Evolutionary conservation across 2,113 vertebrate genomes (phyloP).

Genomic region (Opisthocomus hoazin): DNA sequence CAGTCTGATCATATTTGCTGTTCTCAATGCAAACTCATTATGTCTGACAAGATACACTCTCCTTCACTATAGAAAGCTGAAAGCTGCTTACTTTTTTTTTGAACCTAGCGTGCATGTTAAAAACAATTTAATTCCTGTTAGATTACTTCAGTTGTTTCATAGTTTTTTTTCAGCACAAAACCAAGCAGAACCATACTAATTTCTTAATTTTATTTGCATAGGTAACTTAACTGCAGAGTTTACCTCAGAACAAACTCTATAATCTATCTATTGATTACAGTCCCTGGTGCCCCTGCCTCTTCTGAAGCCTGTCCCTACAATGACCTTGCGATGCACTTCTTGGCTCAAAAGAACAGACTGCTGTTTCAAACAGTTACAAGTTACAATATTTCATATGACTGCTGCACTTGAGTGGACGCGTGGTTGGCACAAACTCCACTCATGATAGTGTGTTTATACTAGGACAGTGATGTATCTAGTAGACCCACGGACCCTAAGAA

Average conservation of each 20-base stretch:
- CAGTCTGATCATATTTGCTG: not conserved
- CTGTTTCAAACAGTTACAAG: not conserved
- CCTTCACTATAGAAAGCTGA: not conserved
- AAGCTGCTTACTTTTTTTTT: not conserved
- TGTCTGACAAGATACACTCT: not conserved
- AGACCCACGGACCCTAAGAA: not conserved
- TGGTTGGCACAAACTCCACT: not conserved
- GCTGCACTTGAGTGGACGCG: not conserved
- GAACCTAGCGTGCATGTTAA: not conserved
- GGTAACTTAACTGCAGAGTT: not conserved
- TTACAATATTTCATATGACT: not conserved
- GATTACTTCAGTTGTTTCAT: not conserved
- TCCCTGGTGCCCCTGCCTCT: not conserved
- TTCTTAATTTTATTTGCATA: not conserved
- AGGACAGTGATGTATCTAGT: not conserved
- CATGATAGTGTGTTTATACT: rapidly evolving
- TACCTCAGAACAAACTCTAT: not conserved
- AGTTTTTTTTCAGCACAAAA: not conserved
- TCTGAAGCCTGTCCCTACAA: not conserved
- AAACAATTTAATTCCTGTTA: not conserved
- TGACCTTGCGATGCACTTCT: not conserved
- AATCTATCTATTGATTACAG: not conserved
- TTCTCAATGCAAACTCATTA: not conserved
- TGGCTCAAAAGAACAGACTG: not conserved
- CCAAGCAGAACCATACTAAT: not conserved